These are phyloP conservation scores for Procapra przewalskii DNA, from an alignment of 2,113 vertebrate genomes.

Conservation along the genomic window DNA sequence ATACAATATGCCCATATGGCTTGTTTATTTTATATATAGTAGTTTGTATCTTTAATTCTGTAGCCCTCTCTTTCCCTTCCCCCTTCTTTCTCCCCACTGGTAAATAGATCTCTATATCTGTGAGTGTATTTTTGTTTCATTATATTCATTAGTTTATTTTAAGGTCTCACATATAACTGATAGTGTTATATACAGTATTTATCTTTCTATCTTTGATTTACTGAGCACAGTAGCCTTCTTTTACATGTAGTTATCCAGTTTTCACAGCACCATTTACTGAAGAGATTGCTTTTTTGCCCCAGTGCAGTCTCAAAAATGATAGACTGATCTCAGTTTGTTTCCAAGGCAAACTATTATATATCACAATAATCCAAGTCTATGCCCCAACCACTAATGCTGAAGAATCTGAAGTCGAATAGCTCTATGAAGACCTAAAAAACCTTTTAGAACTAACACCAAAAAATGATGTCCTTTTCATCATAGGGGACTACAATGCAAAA, in stretches of 20 bases:
- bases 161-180: not conserved
- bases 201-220: not conserved
- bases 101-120: not conserved
- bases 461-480: not conserved
- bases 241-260: not conserved
- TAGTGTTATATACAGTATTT: not conserved
- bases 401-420: not conserved
- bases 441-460: not conserved
- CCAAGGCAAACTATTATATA: not conserved
- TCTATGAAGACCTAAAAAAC: not conserved
- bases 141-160: not conserved
- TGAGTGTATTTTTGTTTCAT: not conserved
- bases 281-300: not conserved
- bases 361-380: not conserved
- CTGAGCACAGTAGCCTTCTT: not conserved
- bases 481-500: not conserved
- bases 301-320: not conserved
- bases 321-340: not conserved
- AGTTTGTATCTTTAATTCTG: not conserved
- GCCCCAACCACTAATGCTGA: not conserved
- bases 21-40: not conserved
- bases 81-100: not conserved
- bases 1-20: not conserved
- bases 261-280: not conserved
- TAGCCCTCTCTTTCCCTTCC: not conserved